Conservation (phyloP, 2,888 invertebrate genomes). For the Cosmia pyralina region DNA sequence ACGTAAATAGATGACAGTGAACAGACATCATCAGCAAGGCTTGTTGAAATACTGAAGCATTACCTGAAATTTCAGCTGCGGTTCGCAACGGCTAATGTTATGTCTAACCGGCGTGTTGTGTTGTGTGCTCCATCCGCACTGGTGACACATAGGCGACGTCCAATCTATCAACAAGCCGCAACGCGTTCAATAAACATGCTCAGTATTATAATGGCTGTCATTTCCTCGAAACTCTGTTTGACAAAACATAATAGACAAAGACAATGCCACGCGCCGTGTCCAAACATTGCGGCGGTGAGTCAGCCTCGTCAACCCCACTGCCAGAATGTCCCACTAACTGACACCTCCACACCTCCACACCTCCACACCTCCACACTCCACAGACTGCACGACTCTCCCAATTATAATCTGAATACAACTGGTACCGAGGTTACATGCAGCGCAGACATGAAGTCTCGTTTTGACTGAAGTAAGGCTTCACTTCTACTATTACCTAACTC, state of each 20-base stretch:
- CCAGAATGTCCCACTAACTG: conserved; percentile 37
- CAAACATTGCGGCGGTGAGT: conserved; percentile 83
- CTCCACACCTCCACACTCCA: conserved; percentile 41
- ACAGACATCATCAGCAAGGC: background rate
- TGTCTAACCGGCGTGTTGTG: conserved; percentile 54
- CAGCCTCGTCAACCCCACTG: conserved; percentile 57
- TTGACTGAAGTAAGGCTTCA: background rate
- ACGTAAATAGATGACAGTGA: background rate
- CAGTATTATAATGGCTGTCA: conserved; percentile 72
- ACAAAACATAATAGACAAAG: conserved; percentile 85
- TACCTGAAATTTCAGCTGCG: conserved; percentile 24
- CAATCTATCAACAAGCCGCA: conserved; percentile 61
- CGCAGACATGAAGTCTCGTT: background rate
- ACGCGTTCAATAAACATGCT: conserved; percentile 78
- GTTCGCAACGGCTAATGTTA: conserved; percentile 45
- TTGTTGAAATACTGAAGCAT: conserved; percentile 8
- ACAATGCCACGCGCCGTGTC: conserved; percentile 86
- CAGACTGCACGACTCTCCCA: conserved; percentile 41
- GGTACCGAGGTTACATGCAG: background rate
- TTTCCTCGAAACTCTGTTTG: conserved; percentile 84
- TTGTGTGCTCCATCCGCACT: conserved; percentile 29
- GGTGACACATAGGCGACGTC: conserved; percentile 55
- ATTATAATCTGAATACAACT: conserved; percentile 28
- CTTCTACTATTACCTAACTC: background rate
- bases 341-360: conserved; percentile 44